Base-by-base conservation (phyloP, 1,140 invertebrate species). In the Zophobas atratus region DNA sequence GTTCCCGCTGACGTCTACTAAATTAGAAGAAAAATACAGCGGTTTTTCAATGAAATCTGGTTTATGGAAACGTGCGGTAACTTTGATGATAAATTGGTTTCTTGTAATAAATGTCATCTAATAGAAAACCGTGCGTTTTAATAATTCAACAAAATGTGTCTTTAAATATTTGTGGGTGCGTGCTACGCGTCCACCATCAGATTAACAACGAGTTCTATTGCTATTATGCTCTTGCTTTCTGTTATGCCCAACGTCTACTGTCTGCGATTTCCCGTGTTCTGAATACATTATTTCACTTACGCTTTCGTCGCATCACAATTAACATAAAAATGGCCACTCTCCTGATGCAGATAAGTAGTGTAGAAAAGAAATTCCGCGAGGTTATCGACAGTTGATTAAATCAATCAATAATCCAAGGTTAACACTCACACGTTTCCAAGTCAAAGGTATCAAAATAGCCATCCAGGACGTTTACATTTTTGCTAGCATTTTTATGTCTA, bases 111-210 rank as follows among this genome's bases (percentile, higher is more conserved):
- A 67, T 43, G 60, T 67, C 60, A 41, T 20, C 39, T 67, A 67
- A 43, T 67, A 43, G 60, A 38, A 8, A 41, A 1, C 39, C 38
- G 39, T 5, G 41, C 3, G 35, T 38, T 39, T 67, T 41, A 67
- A 67, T 67, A 67, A 67, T 67, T 67, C 60, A 67, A 67, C 38
- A 67, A 67, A 57, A 57, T 51, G 55, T 67, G 60, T 41, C 6
- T 67, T 67, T 67, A 48, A 67, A 67, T 67, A 67, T 67, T 67
- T 67, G 60, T 67, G 60, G 60, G 60, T 67, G 60, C 60, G 60
- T 67, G 60, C 60, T 43, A 43, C 36, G 20, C 39, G 39, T 43
- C 20, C 60, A 43, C 60, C 60, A 43, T 67, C 60, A 5, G 60
- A 67, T 67, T 67, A 67, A 38, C 41, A 67, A 67, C 60, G n/a